Conservation (phyloP, 2,113 vertebrate species). For the Notothenia coriiceps region DNA sequence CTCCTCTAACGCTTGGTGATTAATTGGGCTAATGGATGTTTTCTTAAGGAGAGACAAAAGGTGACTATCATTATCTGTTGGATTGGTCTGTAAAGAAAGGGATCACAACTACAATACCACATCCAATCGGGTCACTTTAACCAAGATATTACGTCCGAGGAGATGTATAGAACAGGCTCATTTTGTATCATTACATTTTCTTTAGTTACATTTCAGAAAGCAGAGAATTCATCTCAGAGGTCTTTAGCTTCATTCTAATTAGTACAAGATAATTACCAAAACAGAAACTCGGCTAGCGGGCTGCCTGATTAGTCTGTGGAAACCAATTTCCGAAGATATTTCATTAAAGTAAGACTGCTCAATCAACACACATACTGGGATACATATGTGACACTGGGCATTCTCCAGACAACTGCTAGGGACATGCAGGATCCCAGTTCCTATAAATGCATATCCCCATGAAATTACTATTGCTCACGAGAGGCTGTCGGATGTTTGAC, state of each 20-base stretch:
- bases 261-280: conserved; percentile 85
- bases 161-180: conserved; percentile 58
- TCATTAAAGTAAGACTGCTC: conserved; percentile 73
- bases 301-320: conserved; percentile 80
- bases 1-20: conserved; percentile 45
- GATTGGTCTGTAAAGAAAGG: conserved; percentile 45
- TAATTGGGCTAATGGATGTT: conserved; percentile 64
- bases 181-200: conserved; percentile 75
- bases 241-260: conserved; percentile 85
- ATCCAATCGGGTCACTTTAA: conserved; percentile 47
- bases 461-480: conserved; percentile 55
- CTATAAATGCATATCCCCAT: conserved; percentile 60
- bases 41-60: conserved; percentile 50
- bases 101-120: conserved; percentile 26
- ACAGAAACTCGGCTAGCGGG: conserved; percentile 75
- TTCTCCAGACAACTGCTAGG: conserved; percentile 47
- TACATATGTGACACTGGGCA: conserved; percentile 17
- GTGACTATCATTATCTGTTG: conserved; percentile 50
- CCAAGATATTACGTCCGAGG: conserved; percentile 50
- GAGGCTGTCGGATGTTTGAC: conserved; percentile 57
- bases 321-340: conserved; percentile 82
- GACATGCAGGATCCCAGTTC: conserved; percentile 34
- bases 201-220: conserved; percentile 85
- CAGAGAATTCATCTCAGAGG: conserved; percentile 83
- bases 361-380: conserved; percentile 63